Conservation (phyloP, 23 tunicate species). For the Trididemnum clinides region DNA sequence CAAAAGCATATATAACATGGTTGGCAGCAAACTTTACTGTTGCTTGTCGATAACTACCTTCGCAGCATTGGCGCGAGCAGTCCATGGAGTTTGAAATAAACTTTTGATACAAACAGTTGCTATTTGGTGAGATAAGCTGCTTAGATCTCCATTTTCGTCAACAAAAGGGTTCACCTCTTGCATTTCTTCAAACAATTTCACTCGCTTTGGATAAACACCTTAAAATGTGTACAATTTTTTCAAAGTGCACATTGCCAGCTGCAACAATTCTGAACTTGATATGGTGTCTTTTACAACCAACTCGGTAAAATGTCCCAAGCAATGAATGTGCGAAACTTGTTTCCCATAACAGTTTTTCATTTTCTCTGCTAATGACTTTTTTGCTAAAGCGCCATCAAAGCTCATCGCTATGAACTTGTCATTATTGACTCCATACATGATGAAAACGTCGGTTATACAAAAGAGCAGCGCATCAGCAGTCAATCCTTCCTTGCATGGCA, state of each 20-base stretch:
- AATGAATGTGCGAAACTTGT: conserved; percentile 25
- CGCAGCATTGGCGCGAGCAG: conserved; percentile 30
- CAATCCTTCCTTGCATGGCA: conserved; percentile 29
- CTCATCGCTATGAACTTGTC: conserved; percentile 23
- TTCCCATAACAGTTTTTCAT: conserved; percentile 26
- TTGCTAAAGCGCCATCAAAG: conserved; percentile 20
- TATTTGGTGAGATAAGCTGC: conserved; percentile 18
- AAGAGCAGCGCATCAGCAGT: conserved; percentile 31
- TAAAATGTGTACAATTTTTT: conserved; percentile 20
- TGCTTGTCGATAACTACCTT: conserved; percentile 26
- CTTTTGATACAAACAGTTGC: conserved; percentile 19
- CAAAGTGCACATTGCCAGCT: conserved; percentile 19
- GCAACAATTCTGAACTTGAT: conserved; percentile 32
- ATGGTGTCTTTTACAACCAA: conserved; percentile 17
- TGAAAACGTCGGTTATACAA: conserved; percentile 18
- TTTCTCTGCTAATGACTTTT: conserved; percentile 21
- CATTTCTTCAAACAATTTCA: conserved; percentile 27
- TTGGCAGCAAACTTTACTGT: conserved; percentile 31
- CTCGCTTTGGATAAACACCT: conserved; percentile 31
- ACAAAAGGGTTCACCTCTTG: conserved; percentile 26
- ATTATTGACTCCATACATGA: conserved; percentile 34
- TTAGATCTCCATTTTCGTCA: conserved; percentile 16
- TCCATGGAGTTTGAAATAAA: conserved; percentile 27
- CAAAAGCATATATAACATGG: conserved; percentile 25
- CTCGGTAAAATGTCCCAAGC: conserved; percentile 26